Conservation (phyloP, 2,113 vertebrate genomes). For the Chauna torquata region DNA sequence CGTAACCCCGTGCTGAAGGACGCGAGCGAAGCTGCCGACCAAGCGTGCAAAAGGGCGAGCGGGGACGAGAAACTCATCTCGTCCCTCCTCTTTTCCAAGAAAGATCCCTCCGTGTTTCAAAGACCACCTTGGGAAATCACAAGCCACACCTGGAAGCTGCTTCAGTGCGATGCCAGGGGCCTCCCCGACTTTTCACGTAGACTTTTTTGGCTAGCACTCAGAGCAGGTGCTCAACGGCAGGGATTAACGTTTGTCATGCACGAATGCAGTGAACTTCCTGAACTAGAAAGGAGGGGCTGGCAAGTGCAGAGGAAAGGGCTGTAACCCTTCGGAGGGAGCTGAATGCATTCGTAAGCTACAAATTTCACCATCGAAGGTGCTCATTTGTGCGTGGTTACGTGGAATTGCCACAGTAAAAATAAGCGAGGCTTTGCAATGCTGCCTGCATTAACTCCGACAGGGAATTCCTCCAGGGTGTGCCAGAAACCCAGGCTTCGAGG, state of each 20-base stretch:
- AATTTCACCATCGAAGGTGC: accelerated
- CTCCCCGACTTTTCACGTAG: not conserved
- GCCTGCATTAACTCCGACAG: not conserved
- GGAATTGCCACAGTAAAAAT: not conserved
- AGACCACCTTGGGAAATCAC: not conserved
- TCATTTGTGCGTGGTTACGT: accelerated
- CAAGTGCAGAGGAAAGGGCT: not conserved
- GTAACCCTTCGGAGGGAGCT: not conserved
- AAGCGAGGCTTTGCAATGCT: not conserved
- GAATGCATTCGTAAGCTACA: not conserved
- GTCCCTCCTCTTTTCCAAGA: not conserved
- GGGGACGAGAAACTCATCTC: not conserved
- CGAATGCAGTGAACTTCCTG: not conserved
- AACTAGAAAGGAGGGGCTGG: not conserved
- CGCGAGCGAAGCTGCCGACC: accelerated
- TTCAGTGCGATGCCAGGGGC: not conserved
- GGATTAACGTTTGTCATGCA: not conserved
- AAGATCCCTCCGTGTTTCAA: not conserved
- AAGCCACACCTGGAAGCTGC: not conserved
- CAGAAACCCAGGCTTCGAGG: not conserved
- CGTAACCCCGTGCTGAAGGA: not conserved
- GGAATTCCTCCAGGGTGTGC: constrained; percentile 35
- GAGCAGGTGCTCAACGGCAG: accelerated
- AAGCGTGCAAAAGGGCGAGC: not conserved
- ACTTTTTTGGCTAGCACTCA: not conserved